A percentile compares a stretch with the other conserved stretches of the same genome.
Evolutionary conservation across 2,113 vertebrate genomes (phyloP).

Genomic region (Gnathonemus longibarbis): DNA sequence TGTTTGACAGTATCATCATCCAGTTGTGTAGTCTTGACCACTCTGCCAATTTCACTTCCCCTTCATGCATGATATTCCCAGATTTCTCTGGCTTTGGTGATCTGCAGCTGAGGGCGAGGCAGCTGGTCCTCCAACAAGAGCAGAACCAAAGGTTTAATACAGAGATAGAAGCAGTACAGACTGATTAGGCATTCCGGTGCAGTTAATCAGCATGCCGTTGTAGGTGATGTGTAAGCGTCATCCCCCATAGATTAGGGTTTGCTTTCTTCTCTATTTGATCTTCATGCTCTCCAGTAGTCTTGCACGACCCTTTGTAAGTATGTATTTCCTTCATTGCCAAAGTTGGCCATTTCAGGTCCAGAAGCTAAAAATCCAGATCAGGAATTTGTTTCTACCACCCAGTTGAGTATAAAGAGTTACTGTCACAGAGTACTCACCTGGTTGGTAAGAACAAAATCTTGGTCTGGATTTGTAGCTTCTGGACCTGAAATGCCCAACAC

Average conservation of each 20-base stretch:
- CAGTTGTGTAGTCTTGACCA: not conserved
- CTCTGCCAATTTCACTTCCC: not conserved
- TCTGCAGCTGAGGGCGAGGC: not conserved
- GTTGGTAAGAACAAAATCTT: not conserved
- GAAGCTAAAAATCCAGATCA: not conserved
- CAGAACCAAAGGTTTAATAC: not conserved
- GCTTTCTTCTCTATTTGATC: not conserved
- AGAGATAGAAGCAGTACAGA: not conserved
- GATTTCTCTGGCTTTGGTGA: not conserved
- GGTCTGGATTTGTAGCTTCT: not conserved
- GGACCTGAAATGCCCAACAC: not conserved
- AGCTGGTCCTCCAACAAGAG: not conserved
- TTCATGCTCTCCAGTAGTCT: slow-evolving; percentile 5
- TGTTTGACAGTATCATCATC: not conserved
- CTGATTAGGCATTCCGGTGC: not conserved
- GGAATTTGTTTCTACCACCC: not conserved
- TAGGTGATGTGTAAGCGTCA: not conserved
- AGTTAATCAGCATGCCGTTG: not conserved
- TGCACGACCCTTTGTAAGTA: slow-evolving; percentile 17
- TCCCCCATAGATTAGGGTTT: not conserved
- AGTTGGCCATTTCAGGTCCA: not conserved
- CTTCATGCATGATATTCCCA: slow-evolving; percentile 3
- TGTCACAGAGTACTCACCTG: not conserved
- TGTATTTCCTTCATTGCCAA: not conserved
- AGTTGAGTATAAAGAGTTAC: not conserved